Evolutionary conservation across 2,888 invertebrate species (phyloP).

Genomic region (Polietes domitor): DNA sequence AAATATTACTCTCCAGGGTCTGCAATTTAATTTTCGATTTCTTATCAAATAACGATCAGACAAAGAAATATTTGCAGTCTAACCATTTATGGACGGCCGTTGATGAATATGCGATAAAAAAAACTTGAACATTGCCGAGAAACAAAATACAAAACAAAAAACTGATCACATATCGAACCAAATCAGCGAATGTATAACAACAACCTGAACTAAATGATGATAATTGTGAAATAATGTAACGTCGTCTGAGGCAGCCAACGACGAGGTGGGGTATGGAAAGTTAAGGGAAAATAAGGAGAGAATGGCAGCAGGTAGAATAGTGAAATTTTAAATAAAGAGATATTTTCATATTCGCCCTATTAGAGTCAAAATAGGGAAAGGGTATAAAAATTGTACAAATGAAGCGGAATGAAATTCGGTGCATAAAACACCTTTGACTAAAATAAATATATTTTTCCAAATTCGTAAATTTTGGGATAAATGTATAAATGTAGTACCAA

Average conservation of each 20-base stretch:
- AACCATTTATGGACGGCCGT: slow-evolving; percentile 50
- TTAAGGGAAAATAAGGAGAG: not conserved
- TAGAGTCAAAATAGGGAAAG: no score
- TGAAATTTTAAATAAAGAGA: no score
- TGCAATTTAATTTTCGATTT: slow-evolving; percentile 61
- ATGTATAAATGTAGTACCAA: no score
- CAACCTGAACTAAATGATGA: slow-evolving; percentile 44
- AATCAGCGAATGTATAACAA: slow-evolving; percentile 33
- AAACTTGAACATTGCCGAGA: slow-evolving; percentile 9
- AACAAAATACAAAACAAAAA: slow-evolving; percentile 1
- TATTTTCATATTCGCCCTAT: no score
- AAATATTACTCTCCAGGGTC: slow-evolving; percentile 64
- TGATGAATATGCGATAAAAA: slow-evolving; percentile 9
- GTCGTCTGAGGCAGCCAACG: not conserved
- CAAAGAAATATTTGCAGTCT: slow-evolving; percentile 55
- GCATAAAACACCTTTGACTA: no score
- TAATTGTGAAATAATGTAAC: slow-evolving; percentile 29
- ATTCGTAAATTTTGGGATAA: no score
- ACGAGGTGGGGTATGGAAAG: not conserved
- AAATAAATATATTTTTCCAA: no score
- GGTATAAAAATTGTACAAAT: no score
- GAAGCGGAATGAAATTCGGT: no score
- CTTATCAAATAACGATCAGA: slow-evolving; percentile 57
- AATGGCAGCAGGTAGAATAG: not conserved
- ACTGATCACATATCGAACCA: slow-evolving; percentile 10